Evolutionary conservation across 2,888 invertebrate species (phyloP), one percentile per base, ranked within the genome.

Genomic region (Orthosia incerta): DNA sequence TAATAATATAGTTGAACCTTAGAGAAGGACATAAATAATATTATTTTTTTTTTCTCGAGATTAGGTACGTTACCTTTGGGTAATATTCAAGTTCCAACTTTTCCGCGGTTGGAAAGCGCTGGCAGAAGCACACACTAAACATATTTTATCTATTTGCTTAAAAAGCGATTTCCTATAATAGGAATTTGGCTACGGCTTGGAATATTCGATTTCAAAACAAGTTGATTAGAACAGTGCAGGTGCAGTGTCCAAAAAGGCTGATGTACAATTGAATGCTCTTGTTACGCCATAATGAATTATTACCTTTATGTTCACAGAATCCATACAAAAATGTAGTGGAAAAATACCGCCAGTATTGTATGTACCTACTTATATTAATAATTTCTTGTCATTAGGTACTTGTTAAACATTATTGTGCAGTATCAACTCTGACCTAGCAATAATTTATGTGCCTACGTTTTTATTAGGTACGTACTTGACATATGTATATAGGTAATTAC

Each of bases 401-500:
- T 68, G 63, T 67, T 61, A 61, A 48, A 63, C 69, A 74, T 62
- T 59, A 55, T 59, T 74, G 66, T 70, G 20, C 74, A 51, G 46
- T 60, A 26, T 79, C 70, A 70, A 79, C 70, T 80, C 55, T 75
- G 75, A 74, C 66, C 80, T 65, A 23, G 15, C 56, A 73, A 60
- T 79, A 46, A 69, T 63, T 70, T 26, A 79, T 70, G 46, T 50
- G 48, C 53, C 45, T 60, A 23, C 48, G 39, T 45, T 55, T 64
- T 50, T 62, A 16, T 67, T 26, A 53, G 18, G n/a, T n/a, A n/a
- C 39, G n/a, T n/a, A 53, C 26, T 56, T 13, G 39, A 7, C 39
- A 4, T 50, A 15, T 23, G 13, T 56, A 48, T 46, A 16, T 26
- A 50, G 23, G 23, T 59, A 55, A 5, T 20, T 45, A 64, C 2